Percentiles rank a stretch among this genome's conserved stretches.
Evolutionary conservation across 2,113 vertebrate species (phyloP).

Genomic region (Caranx ignobilis): DNA sequence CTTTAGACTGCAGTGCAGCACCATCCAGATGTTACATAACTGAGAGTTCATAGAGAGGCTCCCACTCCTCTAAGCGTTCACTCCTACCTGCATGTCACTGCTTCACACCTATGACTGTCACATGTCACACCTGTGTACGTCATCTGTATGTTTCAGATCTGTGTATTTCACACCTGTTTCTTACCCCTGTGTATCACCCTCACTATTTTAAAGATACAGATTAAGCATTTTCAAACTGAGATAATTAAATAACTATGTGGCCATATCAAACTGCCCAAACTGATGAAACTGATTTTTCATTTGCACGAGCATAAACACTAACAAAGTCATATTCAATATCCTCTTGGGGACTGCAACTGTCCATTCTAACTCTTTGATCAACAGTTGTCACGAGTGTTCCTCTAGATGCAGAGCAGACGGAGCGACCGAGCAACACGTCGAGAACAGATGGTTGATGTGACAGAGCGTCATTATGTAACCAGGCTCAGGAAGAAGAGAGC

Average conservation of each 20-base stretch:
- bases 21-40: constrained; percentile 51
- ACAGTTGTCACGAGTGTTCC: not conserved
- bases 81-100: not conserved
- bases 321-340: too few relatives aligned
- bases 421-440: not conserved
- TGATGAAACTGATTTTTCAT: too few relatives aligned
- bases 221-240: too few relatives aligned
- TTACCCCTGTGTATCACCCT: too few relatives aligned
- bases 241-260: too few relatives aligned
- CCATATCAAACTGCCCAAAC: too few relatives aligned
- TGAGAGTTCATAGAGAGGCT: constrained; percentile 37
- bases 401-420: not conserved
- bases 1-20: constrained; percentile 37
- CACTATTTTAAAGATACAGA: too few relatives aligned
- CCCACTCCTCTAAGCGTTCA: not conserved
- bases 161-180: too few relatives aligned
- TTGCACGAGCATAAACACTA: too few relatives aligned
- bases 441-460: not conserved
- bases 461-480: constrained; percentile 10
- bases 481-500: not conserved
- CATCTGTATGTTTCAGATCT: not conserved
- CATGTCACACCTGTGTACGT: not conserved
- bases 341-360: not conserved
- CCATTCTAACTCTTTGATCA: not conserved
- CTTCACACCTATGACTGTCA: not conserved